Percentiles rank a stretch among this genome's conserved stretches.
phyloP scores from a whole-genome alignment of 1,140 invertebrate species.

The Laodelphax striatellus region DNA sequence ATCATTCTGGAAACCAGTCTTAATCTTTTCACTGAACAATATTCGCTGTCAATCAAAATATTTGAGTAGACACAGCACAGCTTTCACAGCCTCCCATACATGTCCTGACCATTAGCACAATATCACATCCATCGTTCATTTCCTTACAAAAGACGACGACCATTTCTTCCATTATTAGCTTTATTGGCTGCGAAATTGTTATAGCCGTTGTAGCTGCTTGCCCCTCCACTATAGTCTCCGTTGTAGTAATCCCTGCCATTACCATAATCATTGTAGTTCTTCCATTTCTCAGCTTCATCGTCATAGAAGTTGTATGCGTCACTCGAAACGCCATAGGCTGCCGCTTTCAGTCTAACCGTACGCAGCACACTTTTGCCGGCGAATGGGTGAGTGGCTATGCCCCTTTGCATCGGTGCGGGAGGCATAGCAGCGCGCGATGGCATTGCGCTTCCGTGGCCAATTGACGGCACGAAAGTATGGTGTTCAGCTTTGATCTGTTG shows the following conservation, averaged over 20 bases:
- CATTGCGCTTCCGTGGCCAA: conserved; percentile 26
- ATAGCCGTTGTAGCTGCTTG: background rate
- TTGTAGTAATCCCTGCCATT: background rate
- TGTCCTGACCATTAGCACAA: background rate
- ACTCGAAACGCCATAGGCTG: conserved; percentile 42
- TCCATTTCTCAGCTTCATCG: conserved; percentile 2
- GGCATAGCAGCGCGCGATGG: no score
- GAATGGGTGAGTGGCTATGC: conserved; percentile 8
- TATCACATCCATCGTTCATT: no score
- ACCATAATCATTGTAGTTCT: conserved; percentile 9
- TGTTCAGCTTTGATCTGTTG: conserved; percentile 50
- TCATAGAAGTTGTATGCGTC: conserved; percentile 5
- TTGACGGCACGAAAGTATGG: conserved; percentile 12
- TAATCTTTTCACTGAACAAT: no score
- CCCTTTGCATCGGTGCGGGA: conserved; percentile 7
- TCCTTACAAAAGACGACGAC: no score
- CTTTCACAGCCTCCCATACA: no score
- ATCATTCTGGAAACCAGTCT: no score
- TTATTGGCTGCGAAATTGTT: no score
- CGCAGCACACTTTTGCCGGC: conserved; percentile 57
- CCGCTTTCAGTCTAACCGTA: conserved; percentile 62
- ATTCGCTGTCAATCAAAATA: no score
- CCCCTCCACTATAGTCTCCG: conserved; percentile 2
- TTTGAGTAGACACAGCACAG: no score
- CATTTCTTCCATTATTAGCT: no score